A percentile compares a stretch with the other conserved stretches of the same genome.
phyloP scores from a whole-genome alignment of 2,888 invertebrate genomes.

The Tiliacea aurago region DNA sequence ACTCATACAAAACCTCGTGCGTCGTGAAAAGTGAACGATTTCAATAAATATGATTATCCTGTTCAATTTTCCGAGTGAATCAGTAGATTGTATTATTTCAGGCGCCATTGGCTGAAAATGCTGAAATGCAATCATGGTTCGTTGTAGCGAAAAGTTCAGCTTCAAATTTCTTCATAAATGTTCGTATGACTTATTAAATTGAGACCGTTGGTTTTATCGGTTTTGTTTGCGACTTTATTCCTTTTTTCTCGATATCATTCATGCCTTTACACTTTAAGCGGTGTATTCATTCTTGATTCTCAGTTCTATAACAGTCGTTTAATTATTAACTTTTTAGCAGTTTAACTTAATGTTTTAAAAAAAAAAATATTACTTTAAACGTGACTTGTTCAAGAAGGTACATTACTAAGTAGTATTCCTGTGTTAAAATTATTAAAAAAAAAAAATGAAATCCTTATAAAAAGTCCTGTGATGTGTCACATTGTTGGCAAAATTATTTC shows the following conservation, averaged over 20 bases:
- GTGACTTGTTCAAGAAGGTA: neutral
- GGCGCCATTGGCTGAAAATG: constrained; percentile 22
- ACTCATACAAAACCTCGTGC: neutral
- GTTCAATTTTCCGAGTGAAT: constrained; percentile 46
- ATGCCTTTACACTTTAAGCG: neutral
- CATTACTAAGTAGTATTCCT: neutral
- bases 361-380: neutral
- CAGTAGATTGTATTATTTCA: constrained; percentile 41
- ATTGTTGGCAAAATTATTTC: too few species aligned
- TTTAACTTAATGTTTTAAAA: neutral
- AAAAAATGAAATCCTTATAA: too few species aligned
- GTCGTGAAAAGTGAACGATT: constrained; percentile 17
- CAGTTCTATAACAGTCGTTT: neutral
- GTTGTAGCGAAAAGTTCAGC: constrained; percentile 35
- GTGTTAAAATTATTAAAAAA: too few species aligned
- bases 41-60: constrained; percentile 34
- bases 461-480: too few species aligned
- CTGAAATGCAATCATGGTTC: constrained; percentile 50
- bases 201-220: constrained; percentile 6
- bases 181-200: constrained; percentile 22
- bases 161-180: constrained; percentile 24
- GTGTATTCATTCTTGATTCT: neutral
- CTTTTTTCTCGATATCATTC: too few species aligned
- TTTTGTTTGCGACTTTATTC: neutral
- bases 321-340: neutral